phyloP scores from a whole-genome alignment of 2,113 vertebrate species.

The Sylvietta virens region DNA sequence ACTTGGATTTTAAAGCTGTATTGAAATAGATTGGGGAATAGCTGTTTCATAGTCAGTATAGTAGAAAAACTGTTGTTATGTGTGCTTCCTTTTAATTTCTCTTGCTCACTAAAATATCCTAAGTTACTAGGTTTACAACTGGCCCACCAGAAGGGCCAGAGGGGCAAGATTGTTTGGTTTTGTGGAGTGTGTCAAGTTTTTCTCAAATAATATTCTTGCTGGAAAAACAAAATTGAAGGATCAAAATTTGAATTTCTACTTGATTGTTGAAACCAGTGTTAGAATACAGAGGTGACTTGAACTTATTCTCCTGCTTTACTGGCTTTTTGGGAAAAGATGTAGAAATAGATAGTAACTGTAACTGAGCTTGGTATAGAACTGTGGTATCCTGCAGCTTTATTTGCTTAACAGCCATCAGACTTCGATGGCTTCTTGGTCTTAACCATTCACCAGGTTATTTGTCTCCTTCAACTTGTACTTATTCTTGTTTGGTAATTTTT shows the following conservation, averaged over 20 bases:
- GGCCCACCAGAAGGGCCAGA: not conserved
- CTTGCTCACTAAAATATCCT: not conserved
- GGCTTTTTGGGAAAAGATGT: slow-evolving; percentile 40
- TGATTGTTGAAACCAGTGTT: slow-evolving; percentile 35
- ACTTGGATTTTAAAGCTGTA: slow-evolving; percentile 17
- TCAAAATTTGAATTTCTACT: slow-evolving; percentile 50
- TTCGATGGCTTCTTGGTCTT: slow-evolving; percentile 52
- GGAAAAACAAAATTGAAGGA: slow-evolving; percentile 30
- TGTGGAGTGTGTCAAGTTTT: not conserved
- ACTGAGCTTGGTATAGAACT: slow-evolving; percentile 58
- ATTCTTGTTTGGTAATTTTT: slow-evolving; percentile 39
- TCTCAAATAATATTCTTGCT: not conserved
- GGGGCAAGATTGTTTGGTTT: slow-evolving; percentile 11
- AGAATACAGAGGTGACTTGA: slow-evolving; percentile 43
- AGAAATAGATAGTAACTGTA: slow-evolving; percentile 63
- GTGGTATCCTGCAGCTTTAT: slow-evolving; percentile 57
- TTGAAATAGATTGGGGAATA: slow-evolving; percentile 15
- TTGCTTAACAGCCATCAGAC: slow-evolving; percentile 63
- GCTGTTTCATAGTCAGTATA: slow-evolving; percentile 36
- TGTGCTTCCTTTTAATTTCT: slow-evolving; percentile 25
- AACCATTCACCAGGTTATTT: slow-evolving; percentile 49
- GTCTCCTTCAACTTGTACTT: slow-evolving; percentile 42
- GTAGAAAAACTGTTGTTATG: not conserved
- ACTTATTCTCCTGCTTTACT: slow-evolving; percentile 30
- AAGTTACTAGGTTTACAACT: not conserved